Evolutionary conservation across 2,888 invertebrate species (phyloP), one percentile per base, ranked within the genome.

Genomic region (Dastarcus helophoroides): DNA sequence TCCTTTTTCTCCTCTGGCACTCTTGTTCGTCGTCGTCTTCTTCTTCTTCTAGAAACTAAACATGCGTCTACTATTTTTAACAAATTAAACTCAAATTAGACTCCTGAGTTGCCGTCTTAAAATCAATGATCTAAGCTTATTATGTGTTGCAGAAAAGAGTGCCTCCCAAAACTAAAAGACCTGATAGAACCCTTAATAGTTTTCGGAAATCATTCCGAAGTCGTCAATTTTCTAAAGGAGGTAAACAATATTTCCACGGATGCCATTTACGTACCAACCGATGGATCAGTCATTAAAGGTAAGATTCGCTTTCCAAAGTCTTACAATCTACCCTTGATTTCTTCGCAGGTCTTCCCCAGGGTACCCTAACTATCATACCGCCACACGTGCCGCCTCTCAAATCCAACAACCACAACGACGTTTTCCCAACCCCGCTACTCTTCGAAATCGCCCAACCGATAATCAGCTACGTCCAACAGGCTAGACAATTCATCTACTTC

Each of bases 381-480:
- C 42, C 44, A 3, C 52, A 51, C 17, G 35, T 41, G 9, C 47
- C 52, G 28, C 28, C 47, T 14, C 38, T 46, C 3, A 44, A 42
- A 29, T 40, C 27, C 10, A 38, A 37, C 23, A 41, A 42, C 17
- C 40, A 42, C 22, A 42, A 43, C 15, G 48, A 49, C 32, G 43
- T 59, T 12, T 37, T 51, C 14, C 54, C 57, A 11, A 47, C 51
- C 6, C 54, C 56, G 2, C 19, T 57, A 14, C 42, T 62, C 4
- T 54, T 62, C 23, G 59, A 60, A 31, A 42, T 58, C 6, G 56
- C 60, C 0, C 44, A 43, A 31, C 55, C 58, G 2, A 40, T 62
- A 8, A 23, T 60, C 8, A 43, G 42, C 22, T 51, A 47, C 27
- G 43, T 48, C 0, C 38, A 46, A 29, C 44, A 46, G 29, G 32